phyloP scores from a whole-genome alignment of 1,140 invertebrate genomes.

The Eurosta solidaginis region DNA sequence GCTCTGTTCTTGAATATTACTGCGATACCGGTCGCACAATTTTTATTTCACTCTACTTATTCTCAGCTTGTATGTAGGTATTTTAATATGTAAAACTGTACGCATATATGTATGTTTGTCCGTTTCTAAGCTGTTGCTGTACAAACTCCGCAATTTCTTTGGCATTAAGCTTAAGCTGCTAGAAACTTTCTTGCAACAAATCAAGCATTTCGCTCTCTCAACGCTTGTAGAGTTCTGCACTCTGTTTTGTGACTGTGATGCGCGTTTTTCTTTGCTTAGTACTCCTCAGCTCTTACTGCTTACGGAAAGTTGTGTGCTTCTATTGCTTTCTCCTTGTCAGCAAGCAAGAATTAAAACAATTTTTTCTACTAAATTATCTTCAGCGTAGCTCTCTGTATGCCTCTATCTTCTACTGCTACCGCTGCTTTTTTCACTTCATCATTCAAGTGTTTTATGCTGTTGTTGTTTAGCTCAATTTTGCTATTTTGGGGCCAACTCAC shows the following conservation, averaged over 20 bases:
- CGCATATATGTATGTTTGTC: neutral
- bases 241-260: too few relatives aligned
- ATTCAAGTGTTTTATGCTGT: neutral
- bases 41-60: neutral
- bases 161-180: neutral
- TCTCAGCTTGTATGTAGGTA: neutral
- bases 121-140: neutral
- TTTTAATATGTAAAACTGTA: too few relatives aligned
- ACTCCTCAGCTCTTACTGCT: neutral
- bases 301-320: neutral
- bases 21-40: neutral
- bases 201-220: neutral
- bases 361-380: neutral
- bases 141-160: neutral
- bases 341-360: neutral
- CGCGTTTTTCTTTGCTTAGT: too few relatives aligned
- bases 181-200: neutral
- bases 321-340: conserved; percentile 3
- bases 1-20: too few relatives aligned
- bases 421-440: neutral
- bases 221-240: too few relatives aligned
- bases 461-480: neutral
- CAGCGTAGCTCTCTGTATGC: neutral
- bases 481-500: conserved; percentile 19
- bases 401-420: neutral